phyloP scores from a whole-genome alignment of 2,113 vertebrate species.

The Vanacampus margaritifer region DNA sequence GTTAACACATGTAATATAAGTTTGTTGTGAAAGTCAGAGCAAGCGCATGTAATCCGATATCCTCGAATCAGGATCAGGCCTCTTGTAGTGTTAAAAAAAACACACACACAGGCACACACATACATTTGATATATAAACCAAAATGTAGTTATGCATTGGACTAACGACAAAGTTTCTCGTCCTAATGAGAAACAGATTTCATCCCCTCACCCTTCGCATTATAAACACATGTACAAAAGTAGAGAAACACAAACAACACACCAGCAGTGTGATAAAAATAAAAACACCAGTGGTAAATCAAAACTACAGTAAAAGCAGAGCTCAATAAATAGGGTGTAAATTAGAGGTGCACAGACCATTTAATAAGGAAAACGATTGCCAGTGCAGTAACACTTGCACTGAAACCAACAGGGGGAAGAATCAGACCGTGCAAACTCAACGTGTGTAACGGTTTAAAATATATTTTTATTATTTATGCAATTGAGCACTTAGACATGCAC shows the following conservation, averaged over 20 bases:
- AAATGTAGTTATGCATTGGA: too few species aligned
- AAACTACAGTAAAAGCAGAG: background rate
- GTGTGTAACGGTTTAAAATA: background rate
- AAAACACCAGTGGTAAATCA: background rate
- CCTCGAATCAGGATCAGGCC: background rate
- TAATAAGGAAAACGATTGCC: background rate
- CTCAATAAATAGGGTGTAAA: background rate
- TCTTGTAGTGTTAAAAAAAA: background rate
- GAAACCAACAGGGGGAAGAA: background rate
- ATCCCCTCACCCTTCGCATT: background rate
- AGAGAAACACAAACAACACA: background rate
- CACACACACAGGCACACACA: too few species aligned
- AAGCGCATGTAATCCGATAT: background rate
- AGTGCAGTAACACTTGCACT: background rate
- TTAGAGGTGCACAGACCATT: background rate
- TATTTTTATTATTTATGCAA: background rate
- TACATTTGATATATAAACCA: too few species aligned
- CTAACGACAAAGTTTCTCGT: too few species aligned
- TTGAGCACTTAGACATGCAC: background rate
- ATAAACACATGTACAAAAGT: background rate
- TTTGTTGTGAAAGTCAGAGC: background rate
- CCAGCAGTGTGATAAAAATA: background rate
- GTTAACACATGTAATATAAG: slow-evolving; percentile 35
- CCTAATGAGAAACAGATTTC: background rate
- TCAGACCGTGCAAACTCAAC: background rate